phyloP scores from a whole-genome alignment of 2,797 vertebrate species.

The Peromyscus nudipes region DNA sequence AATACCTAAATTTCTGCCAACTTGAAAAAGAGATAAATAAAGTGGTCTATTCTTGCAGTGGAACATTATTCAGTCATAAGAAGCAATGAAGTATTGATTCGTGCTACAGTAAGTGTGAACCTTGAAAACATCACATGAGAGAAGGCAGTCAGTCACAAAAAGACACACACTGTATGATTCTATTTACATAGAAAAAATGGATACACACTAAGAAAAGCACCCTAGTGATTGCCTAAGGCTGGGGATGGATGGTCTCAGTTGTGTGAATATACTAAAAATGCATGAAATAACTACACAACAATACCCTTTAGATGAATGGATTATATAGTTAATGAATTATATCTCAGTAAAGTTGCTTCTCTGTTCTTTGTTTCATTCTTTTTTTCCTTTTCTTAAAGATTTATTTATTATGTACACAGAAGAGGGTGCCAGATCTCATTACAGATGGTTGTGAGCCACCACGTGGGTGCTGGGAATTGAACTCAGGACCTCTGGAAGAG shows the following conservation, averaged over 20 bases:
- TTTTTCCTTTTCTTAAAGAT: neutral
- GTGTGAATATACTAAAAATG: neutral
- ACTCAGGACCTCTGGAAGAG: too few relatives aligned
- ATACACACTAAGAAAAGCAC: conserved; percentile 32
- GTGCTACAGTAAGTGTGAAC: neutral
- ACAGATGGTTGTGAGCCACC: too few relatives aligned
- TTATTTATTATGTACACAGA: too few relatives aligned
- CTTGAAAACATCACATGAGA: conserved; percentile 26
- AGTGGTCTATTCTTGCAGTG: neutral
- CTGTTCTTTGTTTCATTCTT: neutral
- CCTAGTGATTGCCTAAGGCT: conserved; percentile 1
- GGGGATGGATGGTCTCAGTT: neutral
- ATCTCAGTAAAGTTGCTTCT: conserved; percentile 13
- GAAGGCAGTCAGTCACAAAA: neutral
- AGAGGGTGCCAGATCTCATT: too few relatives aligned
- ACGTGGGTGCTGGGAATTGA: too few relatives aligned
- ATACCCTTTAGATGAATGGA: neutral
- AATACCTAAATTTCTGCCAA: conserved; percentile 21
- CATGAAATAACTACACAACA: neutral
- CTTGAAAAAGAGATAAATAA: conserved; percentile 22
- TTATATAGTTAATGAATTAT: neutral
- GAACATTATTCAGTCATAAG: neutral
- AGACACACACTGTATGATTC: neutral
- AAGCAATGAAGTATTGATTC: conserved; percentile 15
- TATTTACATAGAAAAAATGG: conserved; percentile 11